A percentile compares a stretch with the other conserved stretches of the same genome.
Conservation (phyloP, 2,888 invertebrate species). For the Stomorhina lunata region DNA sequence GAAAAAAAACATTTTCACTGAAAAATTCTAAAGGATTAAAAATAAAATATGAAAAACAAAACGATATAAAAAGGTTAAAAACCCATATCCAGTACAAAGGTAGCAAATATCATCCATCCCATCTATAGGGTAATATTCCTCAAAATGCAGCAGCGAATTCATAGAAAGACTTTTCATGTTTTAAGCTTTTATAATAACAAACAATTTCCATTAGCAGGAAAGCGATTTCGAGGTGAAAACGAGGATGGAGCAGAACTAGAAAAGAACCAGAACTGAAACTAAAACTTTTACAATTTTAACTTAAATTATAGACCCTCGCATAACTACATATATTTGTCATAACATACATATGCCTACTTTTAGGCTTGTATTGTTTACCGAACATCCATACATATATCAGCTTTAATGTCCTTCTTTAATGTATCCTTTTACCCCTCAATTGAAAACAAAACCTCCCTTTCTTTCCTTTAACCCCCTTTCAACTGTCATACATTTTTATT, state of each 20-base stretch:
- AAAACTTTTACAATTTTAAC: neutral
- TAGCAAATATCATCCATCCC: slow-evolving; percentile 10
- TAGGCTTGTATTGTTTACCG: neutral
- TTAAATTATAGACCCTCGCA: neutral
- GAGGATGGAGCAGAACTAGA: neutral
- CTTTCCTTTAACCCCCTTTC: neutral
- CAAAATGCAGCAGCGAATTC: neutral
- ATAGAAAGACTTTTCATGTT: slow-evolving; percentile 11
- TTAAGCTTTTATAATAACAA: neutral
- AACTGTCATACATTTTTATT: neutral
- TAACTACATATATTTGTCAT: neutral
- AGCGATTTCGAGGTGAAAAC: neutral
- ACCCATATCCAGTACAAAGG: slow-evolving; percentile 39
- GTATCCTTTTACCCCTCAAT: neutral
- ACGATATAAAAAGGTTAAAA: slow-evolving; percentile 52
- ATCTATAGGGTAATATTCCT: too few relatives aligned
- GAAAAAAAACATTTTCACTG: slow-evolving; percentile 1
- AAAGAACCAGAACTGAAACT: neutral
- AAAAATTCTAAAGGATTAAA: slow-evolving; percentile 34
- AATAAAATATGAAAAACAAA: slow-evolving; percentile 3
- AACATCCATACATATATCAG: neutral
- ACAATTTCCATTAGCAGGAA: slow-evolving; percentile 29
- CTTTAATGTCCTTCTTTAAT: slow-evolving; percentile 19
- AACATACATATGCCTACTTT: slow-evolving; percentile 27
- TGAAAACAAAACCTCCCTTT: neutral